These are phyloP conservation scores for Lasioglossum leucozonium DNA, from an alignment of 2,888 invertebrate genomes.

Conservation along the genomic window DNA sequence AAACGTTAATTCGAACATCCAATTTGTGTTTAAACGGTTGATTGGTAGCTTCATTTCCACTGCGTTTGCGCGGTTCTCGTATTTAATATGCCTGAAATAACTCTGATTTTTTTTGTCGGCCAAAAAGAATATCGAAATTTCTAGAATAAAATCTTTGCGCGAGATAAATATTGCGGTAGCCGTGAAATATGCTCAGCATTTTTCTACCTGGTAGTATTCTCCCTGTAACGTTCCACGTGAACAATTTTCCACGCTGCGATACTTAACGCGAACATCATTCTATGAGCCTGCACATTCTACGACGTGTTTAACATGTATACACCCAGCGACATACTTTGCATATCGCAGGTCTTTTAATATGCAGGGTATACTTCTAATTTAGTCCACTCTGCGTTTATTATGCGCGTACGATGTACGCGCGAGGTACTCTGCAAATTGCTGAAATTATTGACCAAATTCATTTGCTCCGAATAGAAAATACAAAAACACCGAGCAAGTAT, in stretches of 20 bases:
- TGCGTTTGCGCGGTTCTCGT: neutral
- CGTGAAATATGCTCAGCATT: constrained; percentile 44
- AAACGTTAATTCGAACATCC: neutral
- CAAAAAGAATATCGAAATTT: neutral
- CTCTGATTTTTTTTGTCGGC: neutral
- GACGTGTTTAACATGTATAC: constrained; percentile 40
- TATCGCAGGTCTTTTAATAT: constrained; percentile 49
- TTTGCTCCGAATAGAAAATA: neutral
- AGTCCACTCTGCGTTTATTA: constrained; percentile 4
- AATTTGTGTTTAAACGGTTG: neutral
- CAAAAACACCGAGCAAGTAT: neutral
- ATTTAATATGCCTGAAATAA: neutral
- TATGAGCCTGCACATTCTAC: constrained; percentile 29
- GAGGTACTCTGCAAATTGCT: neutral
- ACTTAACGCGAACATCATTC: constrained; percentile 53
- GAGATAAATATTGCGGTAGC: constrained; percentile 38
- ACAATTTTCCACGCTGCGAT: constrained; percentile 54
- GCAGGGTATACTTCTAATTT: constrained; percentile 30
- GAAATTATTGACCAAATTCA: constrained; percentile 10
- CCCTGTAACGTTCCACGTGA: constrained; percentile 40
- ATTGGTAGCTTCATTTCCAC: neutral
- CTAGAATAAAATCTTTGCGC: constrained; percentile 17
- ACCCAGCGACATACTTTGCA: constrained; percentile 41
- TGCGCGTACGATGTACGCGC: too few relatives aligned
- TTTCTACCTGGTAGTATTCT: constrained; percentile 30